These are phyloP conservation scores for Luscinia megarhynchos DNA, from an alignment of 2,797 vertebrate species.

Conservation along the genomic window DNA sequence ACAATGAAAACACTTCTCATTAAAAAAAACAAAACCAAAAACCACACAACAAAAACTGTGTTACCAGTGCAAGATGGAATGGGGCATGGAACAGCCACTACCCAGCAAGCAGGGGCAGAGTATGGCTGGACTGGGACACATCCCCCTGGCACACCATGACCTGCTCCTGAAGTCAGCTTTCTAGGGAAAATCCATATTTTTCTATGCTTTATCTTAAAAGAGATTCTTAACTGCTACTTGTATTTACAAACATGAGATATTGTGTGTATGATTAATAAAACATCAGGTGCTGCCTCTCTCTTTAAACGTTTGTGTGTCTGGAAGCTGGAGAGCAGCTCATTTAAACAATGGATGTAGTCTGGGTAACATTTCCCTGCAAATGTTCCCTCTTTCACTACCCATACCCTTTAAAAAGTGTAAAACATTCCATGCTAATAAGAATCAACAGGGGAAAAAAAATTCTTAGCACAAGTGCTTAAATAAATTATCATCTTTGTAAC, in stretches of 20 bases:
- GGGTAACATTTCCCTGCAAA: constrained; percentile 26
- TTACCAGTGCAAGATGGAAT: constrained; percentile 11
- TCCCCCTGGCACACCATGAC: neutral
- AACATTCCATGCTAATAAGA: constrained; percentile 71
- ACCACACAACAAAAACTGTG: neutral
- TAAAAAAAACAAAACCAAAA: neutral
- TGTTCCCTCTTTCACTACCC: neutral
- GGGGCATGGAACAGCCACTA: constrained; percentile 12
- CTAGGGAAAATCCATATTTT: constrained; percentile 31
- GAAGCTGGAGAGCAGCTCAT: constrained; percentile 38
- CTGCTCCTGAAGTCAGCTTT: constrained; percentile 27
- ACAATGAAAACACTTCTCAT: constrained; percentile 53
- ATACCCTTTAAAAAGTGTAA: constrained; percentile 63
- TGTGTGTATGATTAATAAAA: constrained; percentile 8
- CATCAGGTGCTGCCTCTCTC: neutral
- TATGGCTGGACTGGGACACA: neutral
- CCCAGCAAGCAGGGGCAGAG: neutral
- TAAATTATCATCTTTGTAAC: constrained; percentile 63
- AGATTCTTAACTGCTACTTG: constrained; percentile 51
- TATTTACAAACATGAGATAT: constrained; percentile 42
- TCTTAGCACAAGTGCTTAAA: constrained; percentile 57
- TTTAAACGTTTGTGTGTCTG: neutral
- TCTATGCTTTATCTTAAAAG: constrained; percentile 29
- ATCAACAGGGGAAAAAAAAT: constrained; percentile 52
- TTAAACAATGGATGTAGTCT: constrained; percentile 53